Base-by-base conservation (phyloP, 2,797 vertebrate species). In the Ceyx erithaca region DNA sequence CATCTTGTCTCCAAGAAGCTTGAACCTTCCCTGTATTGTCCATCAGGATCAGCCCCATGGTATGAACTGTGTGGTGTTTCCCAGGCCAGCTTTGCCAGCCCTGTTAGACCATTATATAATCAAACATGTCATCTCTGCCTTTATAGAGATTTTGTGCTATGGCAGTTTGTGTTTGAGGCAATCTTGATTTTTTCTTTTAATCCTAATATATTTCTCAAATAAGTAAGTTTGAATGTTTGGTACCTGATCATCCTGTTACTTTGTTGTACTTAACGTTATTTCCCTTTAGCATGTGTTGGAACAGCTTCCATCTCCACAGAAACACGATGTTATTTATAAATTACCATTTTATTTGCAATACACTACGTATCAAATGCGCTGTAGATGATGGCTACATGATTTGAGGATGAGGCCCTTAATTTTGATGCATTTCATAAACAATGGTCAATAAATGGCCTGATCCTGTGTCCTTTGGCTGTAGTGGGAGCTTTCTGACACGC, bases 401-500 rank as follows among this genome's bases (percentile, higher is more conserved):
- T 93, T 90, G 86, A 93, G 95, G 96, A 76, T 7, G 77, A 69
- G 97, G 59, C 73, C 78, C 63, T 91, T 84, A 57, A 76, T 87
- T 94, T 96, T 89, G 51, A 82, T 63, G 73, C 84, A 48, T 68
- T 97, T 93, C 96, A 87, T 63, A 85, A 97, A 94, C 93, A 94
- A 87, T 71, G 79, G 93, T 80, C 94, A 83, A 89, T 92, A 90
- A 94, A 95, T 80, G 81, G 49, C 69, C 75, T 68, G 49, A 80
- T 92, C 75, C 68, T n/a, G 33, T 33, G 63, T 87, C 92, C 84
- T 61, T 67, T 92, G 86, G 76, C 83, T 96, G 62, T 10, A 25
- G 49, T 17, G 59, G 68, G 82, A 87, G 81, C 73, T 90, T 66
- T 93, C 80, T 35, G 10, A 64, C 62, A 49, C 40, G 52, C 6